Evolutionary conservation across 2,888 invertebrate genomes (phyloP), one percentile per base, ranked within the genome.

Genomic region (Drosophila maculinotata): DNA sequence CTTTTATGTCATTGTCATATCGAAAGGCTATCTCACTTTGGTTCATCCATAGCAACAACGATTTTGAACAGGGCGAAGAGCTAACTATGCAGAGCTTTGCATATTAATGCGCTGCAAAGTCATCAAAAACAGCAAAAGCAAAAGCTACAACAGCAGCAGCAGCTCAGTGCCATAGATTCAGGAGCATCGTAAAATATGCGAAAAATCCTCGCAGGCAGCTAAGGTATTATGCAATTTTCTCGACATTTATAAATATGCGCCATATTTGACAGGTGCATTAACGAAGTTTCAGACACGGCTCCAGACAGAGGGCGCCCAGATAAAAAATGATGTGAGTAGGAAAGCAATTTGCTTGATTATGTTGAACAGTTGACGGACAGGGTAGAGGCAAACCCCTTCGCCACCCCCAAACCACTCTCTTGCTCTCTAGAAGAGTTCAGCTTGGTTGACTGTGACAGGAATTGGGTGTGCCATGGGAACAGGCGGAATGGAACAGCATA

Each of bases 281-380:
- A 82, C 82, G 84, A 82, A 82, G 84, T 82, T 83, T 65, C 66
- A 56, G 72, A 72, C 58, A 59, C 33, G 15, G 12, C 1, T 17
- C 38, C 44, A 70, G 58, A 57, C 56, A 35, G 39, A 47, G 57
- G 28, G 36, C 44, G 52, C 30, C 31, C 25, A 47, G 69, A 75
- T 87, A 80, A 88, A 87, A 83, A 83, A 88, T 87, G 87, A 83
- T 87, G 83, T 88, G 87, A 83, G 88, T 80, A 44, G 84, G 64
- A 88, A 87, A 87, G 83, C 88, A 83, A 83, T 83, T 88, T 83
- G 88, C 84, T 84, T 84, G 87, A 88, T 83, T 83, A 88, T 87
- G 84, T 83, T 75, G 71, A 88, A 67, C 84, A 88, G 78, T 69
- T 57, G 58, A 52, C 49, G 63, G 48, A 52, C 45, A 51, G 56